Conservation (phyloP, 1,140 invertebrate species). For the Atta cephalotes region DNA sequence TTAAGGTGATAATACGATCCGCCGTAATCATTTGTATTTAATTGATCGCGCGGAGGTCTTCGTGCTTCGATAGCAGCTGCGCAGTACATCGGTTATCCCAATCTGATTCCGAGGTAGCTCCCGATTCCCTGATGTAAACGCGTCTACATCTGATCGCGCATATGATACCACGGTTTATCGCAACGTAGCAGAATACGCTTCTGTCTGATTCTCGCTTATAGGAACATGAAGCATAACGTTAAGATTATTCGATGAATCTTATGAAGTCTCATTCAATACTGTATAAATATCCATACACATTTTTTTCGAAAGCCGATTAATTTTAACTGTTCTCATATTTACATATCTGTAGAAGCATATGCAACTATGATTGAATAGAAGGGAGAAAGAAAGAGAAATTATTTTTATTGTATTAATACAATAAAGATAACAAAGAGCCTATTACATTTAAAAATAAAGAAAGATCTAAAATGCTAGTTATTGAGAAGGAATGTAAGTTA, state of each 20-base stretch:
- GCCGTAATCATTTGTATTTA: conserved; percentile 44
- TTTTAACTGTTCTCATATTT: neutral
- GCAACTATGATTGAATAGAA: neutral
- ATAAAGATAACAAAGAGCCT: neutral
- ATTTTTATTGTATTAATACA: neutral
- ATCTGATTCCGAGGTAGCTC: neutral
- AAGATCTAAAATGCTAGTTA: neutral
- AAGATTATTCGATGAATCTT: neutral
- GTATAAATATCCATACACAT: neutral
- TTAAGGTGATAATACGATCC: conserved; percentile 38
- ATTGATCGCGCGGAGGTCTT: conserved; percentile 13
- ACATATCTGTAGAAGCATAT: neutral
- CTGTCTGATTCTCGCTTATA: neutral
- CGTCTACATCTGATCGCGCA: conserved; percentile 21
- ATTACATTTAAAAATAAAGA: too few species aligned
- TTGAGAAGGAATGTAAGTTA: neutral
- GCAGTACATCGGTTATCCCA: neutral
- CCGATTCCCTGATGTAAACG: conserved; percentile 23
- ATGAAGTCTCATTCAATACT: neutral
- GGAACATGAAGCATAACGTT: neutral
- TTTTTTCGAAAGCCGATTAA: neutral
- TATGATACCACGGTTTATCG: neutral
- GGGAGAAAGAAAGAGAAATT: neutral
- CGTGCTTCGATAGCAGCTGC: neutral
- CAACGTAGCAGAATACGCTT: neutral